These are phyloP conservation scores for Brachyistius frenatus DNA, from an alignment of 2,113 vertebrate genomes.

Conservation along the genomic window DNA sequence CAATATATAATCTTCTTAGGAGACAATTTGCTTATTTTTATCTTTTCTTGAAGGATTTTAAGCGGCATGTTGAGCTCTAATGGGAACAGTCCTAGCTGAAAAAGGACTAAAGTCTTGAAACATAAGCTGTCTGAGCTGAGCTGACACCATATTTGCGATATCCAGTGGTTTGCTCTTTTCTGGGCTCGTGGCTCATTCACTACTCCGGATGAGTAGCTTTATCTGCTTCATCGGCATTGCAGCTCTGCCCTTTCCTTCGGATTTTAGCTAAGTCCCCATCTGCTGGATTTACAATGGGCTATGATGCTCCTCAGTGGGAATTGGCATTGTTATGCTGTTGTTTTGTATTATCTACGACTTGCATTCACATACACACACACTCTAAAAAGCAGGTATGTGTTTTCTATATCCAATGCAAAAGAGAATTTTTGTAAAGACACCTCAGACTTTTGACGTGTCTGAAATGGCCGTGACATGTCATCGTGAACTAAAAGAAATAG, in stretches of 20 bases:
- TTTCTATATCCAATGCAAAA: too few relatives aligned
- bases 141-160: conserved; percentile 48
- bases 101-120: conserved; percentile 23
- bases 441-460: neutral
- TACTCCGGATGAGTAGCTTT: conserved; percentile 59
- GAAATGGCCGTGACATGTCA: neutral
- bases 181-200: conserved; percentile 50
- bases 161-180: conserved; percentile 50
- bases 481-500: too few relatives aligned
- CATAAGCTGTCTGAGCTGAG: conserved; percentile 28
- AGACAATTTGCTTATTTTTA: neutral
- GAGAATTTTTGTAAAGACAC: conserved; percentile 5
- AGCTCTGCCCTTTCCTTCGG: conserved; percentile 50
- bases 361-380: conserved; percentile 16
- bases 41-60: conserved; percentile 17
- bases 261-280: conserved; percentile 49
- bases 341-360: conserved; percentile 10
- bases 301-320: conserved; percentile 49
- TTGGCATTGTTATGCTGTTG: conserved; percentile 32
- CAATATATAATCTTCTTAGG: neutral
- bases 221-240: conserved; percentile 53
- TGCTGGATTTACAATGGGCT: conserved; percentile 54
- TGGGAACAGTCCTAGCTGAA: conserved; percentile 8
- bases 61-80: conserved; percentile 2
- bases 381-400: conserved; percentile 25